Base-by-base conservation (phyloP, 2,888 invertebrate genomes). In the Lobophora halterata region DNA sequence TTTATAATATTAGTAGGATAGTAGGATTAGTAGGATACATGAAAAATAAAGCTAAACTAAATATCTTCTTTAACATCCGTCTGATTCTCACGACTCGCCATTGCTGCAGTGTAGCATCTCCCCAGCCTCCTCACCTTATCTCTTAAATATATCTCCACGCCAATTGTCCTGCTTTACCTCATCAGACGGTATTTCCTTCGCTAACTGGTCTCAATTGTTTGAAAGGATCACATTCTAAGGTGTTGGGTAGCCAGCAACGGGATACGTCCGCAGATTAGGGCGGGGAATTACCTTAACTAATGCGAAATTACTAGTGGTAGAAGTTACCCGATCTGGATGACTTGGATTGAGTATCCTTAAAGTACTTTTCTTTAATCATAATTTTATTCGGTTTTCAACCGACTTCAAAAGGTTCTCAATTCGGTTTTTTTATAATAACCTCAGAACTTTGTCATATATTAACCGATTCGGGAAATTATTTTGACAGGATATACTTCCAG, bases 181-280 rank as follows among this genome's bases (percentile, higher is more conserved):
- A 79, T 78, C 72, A 77, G 71, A 70, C 71, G 51, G 63, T 71
- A 69, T 78, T 69, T 81, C 80, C 80, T 77, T 52, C 52, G 62
- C 63, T 64, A 70, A 80, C 78, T 36, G 31, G 53, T 41, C 32
- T 32, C 48, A 48, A 51, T 49, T 52, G 51, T 46, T 45, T 44
- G 42, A 50, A 36, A 43, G 28, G 30, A 31, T 31, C 30, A 20
- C 28, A 36, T 41, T 35, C 34, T 43, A 29, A 43, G 37, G 43
- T 43, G 43, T 43, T 36, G 24, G 28, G 18, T 33, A 11, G 20
- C n/a, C n/a, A n/a, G 36, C 24, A 31, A 42, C 23, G 12, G 29
- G 42, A 43, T 33, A 43, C 37, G 25, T 37, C 43, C 37, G 42
- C 16, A 17, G 32, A 10, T 37, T 41, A 35, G 21, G 29, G 18